phyloP scores from a whole-genome alignment of 2,888 invertebrate species.

The Biston stratarius region DNA sequence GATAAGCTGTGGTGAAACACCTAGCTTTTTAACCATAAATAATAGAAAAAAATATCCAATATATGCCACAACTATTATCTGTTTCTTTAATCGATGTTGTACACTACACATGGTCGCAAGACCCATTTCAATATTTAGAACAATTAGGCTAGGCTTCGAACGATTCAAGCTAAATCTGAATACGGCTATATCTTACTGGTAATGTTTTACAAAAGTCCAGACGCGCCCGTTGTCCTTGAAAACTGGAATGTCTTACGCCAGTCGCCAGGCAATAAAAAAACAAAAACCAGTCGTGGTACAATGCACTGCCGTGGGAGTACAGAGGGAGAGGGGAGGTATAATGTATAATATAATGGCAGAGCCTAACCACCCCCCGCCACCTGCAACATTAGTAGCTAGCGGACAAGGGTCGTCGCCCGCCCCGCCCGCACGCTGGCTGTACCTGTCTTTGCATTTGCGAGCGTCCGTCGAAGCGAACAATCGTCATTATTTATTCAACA shows the following conservation, averaged over 20 bases:
- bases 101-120: no score
- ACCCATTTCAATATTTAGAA: no score
- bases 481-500: neutral
- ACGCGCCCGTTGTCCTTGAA: constrained; percentile 17
- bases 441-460: neutral
- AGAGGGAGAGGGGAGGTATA: no score
- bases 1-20: no score
- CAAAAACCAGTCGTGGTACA: constrained; percentile 8
- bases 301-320: neutral
- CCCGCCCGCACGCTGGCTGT: neutral
- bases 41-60: no score
- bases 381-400: neutral
- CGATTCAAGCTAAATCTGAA: neutral
- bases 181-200: neutral
- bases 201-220: constrained; percentile 6
- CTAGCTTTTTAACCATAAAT: no score
- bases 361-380: neutral
- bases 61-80: no score
- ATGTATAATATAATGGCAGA: no score
- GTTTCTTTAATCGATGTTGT: no score
- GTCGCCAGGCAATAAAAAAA: constrained; percentile 8
- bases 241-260: constrained; percentile 12
- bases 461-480: no score
- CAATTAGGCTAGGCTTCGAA: neutral
- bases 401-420: constrained; percentile 8